Percentiles rank a stretch among this genome's conserved stretches.
These are phyloP conservation scores for Muraenolepis orangiensis DNA, from an alignment of 2,797 vertebrate species.

Conservation along the genomic window DNA sequence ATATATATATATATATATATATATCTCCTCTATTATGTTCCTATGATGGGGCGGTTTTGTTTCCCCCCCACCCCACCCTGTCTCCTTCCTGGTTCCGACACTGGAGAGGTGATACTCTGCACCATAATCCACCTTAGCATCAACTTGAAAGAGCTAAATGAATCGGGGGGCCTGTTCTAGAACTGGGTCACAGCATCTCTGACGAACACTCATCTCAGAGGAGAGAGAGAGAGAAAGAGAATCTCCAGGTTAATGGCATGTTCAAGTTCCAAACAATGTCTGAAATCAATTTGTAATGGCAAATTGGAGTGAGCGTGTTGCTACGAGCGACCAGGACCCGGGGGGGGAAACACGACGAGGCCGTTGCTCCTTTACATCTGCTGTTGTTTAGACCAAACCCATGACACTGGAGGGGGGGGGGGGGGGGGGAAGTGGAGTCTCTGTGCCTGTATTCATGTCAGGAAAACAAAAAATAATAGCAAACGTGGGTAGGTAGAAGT, in stretches of 20 bases:
- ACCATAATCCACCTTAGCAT: conserved; percentile 2
- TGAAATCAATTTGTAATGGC: conserved; percentile 54
- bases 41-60: no score
- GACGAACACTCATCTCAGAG: conserved; percentile 20
- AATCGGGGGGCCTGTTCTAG: conserved; percentile 19
- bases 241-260: background rate
- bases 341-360: conserved; percentile 37
- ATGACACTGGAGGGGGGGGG: conserved; percentile 22
- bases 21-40: no score
- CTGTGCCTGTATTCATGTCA: conserved; percentile 23
- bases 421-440: background rate
- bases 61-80: no score
- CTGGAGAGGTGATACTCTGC: background rate
- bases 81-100: background rate
- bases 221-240: conserved; percentile 20
- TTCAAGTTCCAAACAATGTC: conserved; percentile 17
- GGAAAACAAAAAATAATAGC: background rate
- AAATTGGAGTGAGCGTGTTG: conserved; percentile 39
- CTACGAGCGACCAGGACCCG: conserved; percentile 41
- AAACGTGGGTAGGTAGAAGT: background rate
- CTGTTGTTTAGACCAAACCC: conserved; percentile 40
- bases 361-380: conserved; percentile 48
- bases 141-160: conserved; percentile 20
- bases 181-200: conserved; percentile 45
- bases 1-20: no score